Evolutionary conservation across 2,888 invertebrate species (phyloP).

Genomic region (Julus scanicus): DNA sequence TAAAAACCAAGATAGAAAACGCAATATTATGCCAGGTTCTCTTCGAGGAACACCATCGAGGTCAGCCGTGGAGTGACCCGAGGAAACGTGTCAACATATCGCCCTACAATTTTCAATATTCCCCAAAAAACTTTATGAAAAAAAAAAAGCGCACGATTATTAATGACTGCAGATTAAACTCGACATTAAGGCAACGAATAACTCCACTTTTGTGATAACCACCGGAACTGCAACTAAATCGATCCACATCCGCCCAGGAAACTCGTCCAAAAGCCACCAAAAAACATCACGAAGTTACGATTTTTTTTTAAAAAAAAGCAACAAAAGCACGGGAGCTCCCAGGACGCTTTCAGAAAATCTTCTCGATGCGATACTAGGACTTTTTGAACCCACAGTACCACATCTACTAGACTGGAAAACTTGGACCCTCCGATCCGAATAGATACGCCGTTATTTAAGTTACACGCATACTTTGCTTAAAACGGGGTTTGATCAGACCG

Average conservation of each 20-base stretch:
- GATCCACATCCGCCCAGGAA: neutral
- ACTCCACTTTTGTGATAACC: neutral
- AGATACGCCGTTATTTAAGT: neutral
- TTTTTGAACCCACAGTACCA: neutral
- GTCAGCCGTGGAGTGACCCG: neutral
- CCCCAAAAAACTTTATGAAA: neutral
- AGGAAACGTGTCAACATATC: neutral
- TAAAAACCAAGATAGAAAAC: neutral
- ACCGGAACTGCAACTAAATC: neutral
- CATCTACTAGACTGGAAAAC: neutral
- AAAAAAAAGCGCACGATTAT: constrained; percentile 25
- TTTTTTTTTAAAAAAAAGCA: constrained; percentile 24
- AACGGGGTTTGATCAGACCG: constrained; percentile 40
- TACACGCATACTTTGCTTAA: neutral
- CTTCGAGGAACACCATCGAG: neutral
- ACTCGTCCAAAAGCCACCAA: neutral
- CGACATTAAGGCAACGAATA: constrained; percentile 34
- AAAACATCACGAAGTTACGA: neutral
- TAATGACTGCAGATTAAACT: constrained; percentile 41
- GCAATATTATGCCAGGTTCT: constrained; percentile 24
- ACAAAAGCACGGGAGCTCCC: constrained; percentile 23
- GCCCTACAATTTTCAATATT: neutral
- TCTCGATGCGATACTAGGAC: neutral
- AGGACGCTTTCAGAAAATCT: neutral
- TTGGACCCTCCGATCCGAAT: neutral